Evolutionary conservation across 2,797 vertebrate species (phyloP).

Genomic region (Cirrhinus mrigala): DNA sequence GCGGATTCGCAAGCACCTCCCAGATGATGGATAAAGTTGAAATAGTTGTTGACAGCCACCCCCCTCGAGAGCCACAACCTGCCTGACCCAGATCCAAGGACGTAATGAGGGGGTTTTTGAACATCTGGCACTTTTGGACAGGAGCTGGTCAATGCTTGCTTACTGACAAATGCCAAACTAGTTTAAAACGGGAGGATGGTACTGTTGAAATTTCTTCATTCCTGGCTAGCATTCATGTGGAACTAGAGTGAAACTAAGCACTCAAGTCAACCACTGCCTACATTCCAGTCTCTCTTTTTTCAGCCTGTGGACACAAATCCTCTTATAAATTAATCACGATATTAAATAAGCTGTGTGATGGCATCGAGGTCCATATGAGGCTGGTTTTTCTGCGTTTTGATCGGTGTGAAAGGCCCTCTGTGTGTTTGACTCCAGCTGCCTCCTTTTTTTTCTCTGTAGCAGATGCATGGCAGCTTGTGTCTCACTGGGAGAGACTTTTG

Average conservation of each 20-base stretch:
- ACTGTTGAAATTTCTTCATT: conserved; percentile 18
- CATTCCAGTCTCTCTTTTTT: background rate
- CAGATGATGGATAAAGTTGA: conserved; percentile 54
- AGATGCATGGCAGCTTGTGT: conserved; percentile 43
- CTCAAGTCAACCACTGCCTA: background rate
- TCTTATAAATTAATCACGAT: conserved; percentile 28
- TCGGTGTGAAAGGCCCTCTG: conserved; percentile 32
- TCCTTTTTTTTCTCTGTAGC: conserved; percentile 9
- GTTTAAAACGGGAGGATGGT: background rate
- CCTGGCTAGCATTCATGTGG: background rate
- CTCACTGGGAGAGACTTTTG: conserved; percentile 48
- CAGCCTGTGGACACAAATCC: conserved; percentile 17
- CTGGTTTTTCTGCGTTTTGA: conserved; percentile 1
- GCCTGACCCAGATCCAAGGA: conserved; percentile 23
- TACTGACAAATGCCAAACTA: background rate
- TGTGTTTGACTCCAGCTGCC: conserved; percentile 44
- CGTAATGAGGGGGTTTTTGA: conserved; percentile 14
- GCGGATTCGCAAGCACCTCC: conserved; percentile 8
- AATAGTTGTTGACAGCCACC: conserved; percentile 48
- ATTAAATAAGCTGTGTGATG: conserved; percentile 28
- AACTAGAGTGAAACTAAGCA: conserved; percentile 13
- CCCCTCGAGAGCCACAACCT: conserved; percentile 15
- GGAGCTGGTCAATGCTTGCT: background rate
- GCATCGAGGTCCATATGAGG: conserved; percentile 29
- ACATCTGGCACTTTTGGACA: conserved; percentile 29